Base-by-base conservation (phyloP, 2,888 invertebrate species). In the Eristalis tenax region DNA sequence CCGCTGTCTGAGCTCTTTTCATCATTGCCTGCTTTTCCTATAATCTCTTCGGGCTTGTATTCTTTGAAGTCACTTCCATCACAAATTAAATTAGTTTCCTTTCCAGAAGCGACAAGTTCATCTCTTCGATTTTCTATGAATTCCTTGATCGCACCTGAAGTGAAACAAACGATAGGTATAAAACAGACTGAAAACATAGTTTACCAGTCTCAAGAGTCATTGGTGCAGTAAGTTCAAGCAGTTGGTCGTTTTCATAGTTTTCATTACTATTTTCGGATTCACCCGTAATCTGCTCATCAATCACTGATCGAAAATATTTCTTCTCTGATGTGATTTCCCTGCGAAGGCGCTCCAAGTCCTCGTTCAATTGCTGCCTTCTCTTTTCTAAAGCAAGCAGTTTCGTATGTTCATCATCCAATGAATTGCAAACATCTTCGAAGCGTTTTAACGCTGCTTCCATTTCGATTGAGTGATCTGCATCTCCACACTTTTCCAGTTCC, bases 291-390 rank as follows among this genome's bases (percentile, higher is more conserved):
- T 88, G 74, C n/a, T 89, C 88, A 0, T 80, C 68, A 10, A 89
- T 68, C 65, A 88, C 89, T 0, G 78, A 79, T 38, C 84, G 78
- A 28, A 89, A 89, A 18, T 80, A 82, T 10, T 86, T 80, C 38
- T 89, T 89, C 66, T 90, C 90, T 23, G 89, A 69, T 40, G 89
- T 89, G 56, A 90, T 89, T 88, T 90, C 90, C 35, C 87, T 82
- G 59, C 90, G 89, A 15, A 90, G 66, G 1, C 69, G 74, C 59
- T 89, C 74, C 89, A 90, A 89, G 83, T 90, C 90, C 5, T 89
- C 89, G 28, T 90, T 90, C 8, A 90, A 57, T 43, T 88, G 84
- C 56, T 89, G 88, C 0, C 90, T 89, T 6, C 89, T 86, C n/a
- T 88, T 88, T 40, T 90, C 90, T 18, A 90, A 65, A 11, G 90